Evolutionary conservation across 2,113 vertebrate species (phyloP), one percentile per base, ranked within the genome.

Genomic region (Canis aureus): DNA sequence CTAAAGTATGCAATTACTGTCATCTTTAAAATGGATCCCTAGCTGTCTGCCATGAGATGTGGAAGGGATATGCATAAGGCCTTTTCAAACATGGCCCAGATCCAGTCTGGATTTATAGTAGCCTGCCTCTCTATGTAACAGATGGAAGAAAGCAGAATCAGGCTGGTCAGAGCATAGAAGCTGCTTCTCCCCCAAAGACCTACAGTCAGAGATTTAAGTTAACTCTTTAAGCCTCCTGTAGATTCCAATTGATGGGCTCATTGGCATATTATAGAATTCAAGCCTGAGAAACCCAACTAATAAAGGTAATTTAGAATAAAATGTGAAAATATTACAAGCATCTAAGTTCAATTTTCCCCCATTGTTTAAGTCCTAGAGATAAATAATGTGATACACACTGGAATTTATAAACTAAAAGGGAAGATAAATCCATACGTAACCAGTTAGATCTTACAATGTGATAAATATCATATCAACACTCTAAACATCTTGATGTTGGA

Each of bases 281-380:
- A 82, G 27, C 15, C 27, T 20, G 49, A 81, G 69, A 73, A 91
- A 9, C 8, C 35, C 38, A 85, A 78, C 1, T 86, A 29, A n/a
- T 78, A 20, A 59, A 53, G 67, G 27, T 87, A 59, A 86, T 64
- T 95, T 9, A 80, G 64, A 97, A 62, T 49, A 95, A 90, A 85
- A 82, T 22, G 0, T 87, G 25, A 82, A 94, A 79, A 35, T 91
- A 53, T 32, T 76, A 89, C 16, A 49, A 87, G 84, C 13, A 91
- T 25, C 29, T 12, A 4, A 38, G 5, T 76, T 69, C 8, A 83
- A 35, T 64, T 64, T 60, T 89, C 16, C 51, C 12, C 82, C 20
- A 71, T 57, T 78, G 53, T 35, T 71, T 91, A 80, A 85, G 53
- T 13, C 53, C 8, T 27, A 49, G 43, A 29, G 62, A 32, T 20